Conservation (phyloP, 2,797 vertebrate species). For the Bradypodion ventrale region DNA sequence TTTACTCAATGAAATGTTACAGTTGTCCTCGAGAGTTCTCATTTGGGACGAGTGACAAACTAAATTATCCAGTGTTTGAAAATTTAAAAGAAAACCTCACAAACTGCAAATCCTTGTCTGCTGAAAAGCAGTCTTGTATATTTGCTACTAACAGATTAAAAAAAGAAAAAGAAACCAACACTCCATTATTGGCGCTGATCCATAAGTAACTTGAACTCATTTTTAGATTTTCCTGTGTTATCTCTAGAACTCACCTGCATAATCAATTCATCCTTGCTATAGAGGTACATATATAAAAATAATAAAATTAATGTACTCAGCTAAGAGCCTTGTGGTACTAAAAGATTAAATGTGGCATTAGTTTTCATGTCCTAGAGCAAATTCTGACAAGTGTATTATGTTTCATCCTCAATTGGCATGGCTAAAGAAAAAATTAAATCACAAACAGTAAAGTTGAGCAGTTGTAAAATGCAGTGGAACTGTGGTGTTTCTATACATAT, state of each 20-base stretch:
- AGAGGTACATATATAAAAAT: not conserved
- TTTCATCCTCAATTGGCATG: not conserved
- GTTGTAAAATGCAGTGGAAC: not conserved
- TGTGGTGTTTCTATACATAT: not conserved
- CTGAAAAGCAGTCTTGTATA: not conserved
- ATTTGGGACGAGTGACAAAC: conserved; percentile 63
- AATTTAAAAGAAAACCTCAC: conserved; percentile 42
- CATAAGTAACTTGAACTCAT: too few relatives aligned
- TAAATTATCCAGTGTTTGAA: conserved; percentile 62
- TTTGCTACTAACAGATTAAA: conserved; percentile 8
- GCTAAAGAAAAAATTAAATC: not conserved
- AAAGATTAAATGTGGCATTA: not conserved
- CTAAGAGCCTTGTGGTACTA: not conserved
- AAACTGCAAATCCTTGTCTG: conserved; percentile 40
- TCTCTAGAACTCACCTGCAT: conserved; percentile 11
- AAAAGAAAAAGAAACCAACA: not conserved
- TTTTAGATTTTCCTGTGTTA: not conserved
- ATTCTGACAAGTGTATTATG: not conserved
- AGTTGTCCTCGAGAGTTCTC: conserved; percentile 67
- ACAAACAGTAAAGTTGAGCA: not conserved
- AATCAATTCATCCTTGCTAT: not conserved
- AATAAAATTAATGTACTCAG: not conserved
- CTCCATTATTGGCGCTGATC: not conserved
- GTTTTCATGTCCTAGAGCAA: not conserved
- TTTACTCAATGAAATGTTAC: conserved; percentile 75